Base-by-base conservation (phyloP, 1,140 invertebrate species). In the Anastrepha obliqua region DNA sequence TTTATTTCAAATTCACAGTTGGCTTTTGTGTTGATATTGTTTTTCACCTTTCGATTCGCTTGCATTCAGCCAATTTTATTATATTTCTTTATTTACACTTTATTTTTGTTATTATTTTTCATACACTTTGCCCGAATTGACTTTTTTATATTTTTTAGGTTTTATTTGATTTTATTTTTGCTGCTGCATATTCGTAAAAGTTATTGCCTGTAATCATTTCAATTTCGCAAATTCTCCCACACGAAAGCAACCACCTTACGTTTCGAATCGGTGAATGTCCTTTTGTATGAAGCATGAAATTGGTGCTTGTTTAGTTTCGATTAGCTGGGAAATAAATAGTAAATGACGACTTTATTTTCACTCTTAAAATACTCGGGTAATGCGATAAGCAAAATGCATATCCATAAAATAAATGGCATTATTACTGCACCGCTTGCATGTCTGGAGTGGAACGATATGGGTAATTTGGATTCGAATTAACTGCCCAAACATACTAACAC, bases 281-380 rank as follows among this genome's bases (percentile, higher is more conserved):
- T 20, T 2, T 78, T 13, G 9, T 78, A 17, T 17, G 70, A 78
- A 78, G 70, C 74, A 47, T 58, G 7, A 81, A 81, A 81, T 81
- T 81, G 74, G 39, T n/a, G 47, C 74, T 81, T 81, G 74, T 81
- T 81, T 55, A 81, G 74, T 81, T 55, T 81, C 44, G 74, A 81
- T 81, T 81, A 81, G 74, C 74, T 81, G 47, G 74, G 8, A 81
- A 81, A 81, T 81, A 81, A 51, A 81, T 44, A 44, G 74, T 55
- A 81, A 81, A 81, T 81, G 74, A 58, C 74, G 17, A 51, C 17
- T 81, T 81, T 81, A 81, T 81, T 81, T 81, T 81, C 74, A 81
- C 74, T 81, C 74, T 29, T 17, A 81, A 81, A 81, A 81, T 55
- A 9, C 20, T 55, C 17, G 70, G 15, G 13, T 4, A 51, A 17